A percentile compares a stretch with the other conserved stretches of the same genome.
phyloP scores from a whole-genome alignment of 2,113 vertebrate genomes.

The Himantopus leucocephalus region DNA sequence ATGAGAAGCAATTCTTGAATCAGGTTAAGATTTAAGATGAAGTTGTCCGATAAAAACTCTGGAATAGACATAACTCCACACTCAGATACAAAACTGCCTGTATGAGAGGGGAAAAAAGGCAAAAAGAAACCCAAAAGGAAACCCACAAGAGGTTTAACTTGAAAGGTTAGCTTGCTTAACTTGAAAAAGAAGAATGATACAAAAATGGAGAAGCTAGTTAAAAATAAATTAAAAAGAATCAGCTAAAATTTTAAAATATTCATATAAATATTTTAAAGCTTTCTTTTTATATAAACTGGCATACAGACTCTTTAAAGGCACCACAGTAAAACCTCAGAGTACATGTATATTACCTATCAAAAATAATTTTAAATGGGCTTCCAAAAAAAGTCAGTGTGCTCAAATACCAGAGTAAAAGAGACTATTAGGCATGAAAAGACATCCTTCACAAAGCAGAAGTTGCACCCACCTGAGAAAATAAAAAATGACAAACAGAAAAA shows the following conservation, averaged over 20 bases:
- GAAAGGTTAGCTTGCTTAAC: conserved; percentile 34
- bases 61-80: background rate
- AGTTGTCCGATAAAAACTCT: background rate
- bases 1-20: background rate
- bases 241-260: conserved; percentile 48
- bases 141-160: conserved; percentile 32
- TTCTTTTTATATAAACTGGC: conserved; percentile 42
- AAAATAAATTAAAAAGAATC: conserved; percentile 59
- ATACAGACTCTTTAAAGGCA: conserved; percentile 12
- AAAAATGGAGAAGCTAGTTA: conserved; percentile 46
- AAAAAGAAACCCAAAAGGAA: conserved; percentile 1
- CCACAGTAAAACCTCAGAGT: background rate
- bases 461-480: background rate
- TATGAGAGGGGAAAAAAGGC: background rate
- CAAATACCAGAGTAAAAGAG: background rate
- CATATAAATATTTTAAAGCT: conserved; percentile 55
- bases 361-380: conserved; percentile 6
- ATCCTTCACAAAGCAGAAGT: background rate
- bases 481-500: background rate
- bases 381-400: background rate
- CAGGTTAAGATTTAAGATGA: background rate
- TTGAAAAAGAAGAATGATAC: conserved; percentile 41
- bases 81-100: background rate
- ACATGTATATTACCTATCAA: background rate
- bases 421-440: background rate